phyloP scores from a whole-genome alignment of 2,113 vertebrate species.

The Regulus satrapa region DNA sequence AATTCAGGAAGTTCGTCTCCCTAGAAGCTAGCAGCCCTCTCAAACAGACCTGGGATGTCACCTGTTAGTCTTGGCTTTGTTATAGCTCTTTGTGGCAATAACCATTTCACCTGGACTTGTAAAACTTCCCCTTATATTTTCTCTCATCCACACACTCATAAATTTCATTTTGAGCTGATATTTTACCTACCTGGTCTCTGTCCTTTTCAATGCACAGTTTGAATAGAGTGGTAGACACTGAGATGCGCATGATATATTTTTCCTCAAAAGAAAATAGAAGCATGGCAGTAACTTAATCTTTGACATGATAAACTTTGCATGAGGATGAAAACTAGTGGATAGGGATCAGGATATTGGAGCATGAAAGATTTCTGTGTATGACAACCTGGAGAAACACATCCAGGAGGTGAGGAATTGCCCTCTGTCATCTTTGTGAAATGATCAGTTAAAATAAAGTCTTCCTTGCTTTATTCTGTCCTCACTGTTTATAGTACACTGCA shows the following conservation, averaged over 20 bases:
- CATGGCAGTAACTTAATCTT: neutral
- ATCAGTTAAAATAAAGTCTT: neutral
- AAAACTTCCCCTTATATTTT: neutral
- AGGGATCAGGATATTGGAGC: neutral
- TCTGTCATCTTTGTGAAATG: neutral
- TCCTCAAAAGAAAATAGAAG: neutral
- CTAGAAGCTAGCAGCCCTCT: neutral
- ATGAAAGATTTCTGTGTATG: neutral
- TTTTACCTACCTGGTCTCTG: neutral
- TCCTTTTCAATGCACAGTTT: neutral
- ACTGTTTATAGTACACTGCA: neutral
- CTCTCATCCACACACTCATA: neutral
- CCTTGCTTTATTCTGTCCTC: neutral
- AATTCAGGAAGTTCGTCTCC: neutral
- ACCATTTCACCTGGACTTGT: neutral
- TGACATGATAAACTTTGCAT: neutral
- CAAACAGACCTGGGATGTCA: neutral
- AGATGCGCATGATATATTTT: neutral
- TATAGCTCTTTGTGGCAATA: neutral
- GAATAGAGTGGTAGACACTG: neutral
- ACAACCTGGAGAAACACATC: neutral
- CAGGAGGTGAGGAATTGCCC: neutral
- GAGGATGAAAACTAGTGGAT: neutral
- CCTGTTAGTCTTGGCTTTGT: neutral
- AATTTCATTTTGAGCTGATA: neutral